Evolutionary conservation across 2,113 vertebrate genomes (phyloP).

Genomic region (Paramormyrops kingsleyae): DNA sequence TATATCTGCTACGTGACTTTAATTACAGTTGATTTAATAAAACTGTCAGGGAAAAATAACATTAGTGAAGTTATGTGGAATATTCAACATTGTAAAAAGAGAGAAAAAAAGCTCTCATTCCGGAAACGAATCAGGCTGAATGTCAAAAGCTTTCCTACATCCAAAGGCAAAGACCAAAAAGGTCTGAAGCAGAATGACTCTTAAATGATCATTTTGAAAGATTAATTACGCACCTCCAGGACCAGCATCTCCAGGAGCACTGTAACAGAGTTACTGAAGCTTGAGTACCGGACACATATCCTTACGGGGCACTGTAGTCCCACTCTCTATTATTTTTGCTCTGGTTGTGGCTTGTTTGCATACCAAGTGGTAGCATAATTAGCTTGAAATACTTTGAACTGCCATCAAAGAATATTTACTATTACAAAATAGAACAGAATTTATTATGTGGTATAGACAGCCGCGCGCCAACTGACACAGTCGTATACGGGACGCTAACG

Average conservation of each 20-base stretch:
- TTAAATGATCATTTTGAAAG: not conserved
- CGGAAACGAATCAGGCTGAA: not conserved
- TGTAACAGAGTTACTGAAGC: not conserved
- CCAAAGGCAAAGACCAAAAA: not conserved
- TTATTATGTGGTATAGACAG: not conserved
- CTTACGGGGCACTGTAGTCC: not conserved
- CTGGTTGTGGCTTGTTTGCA: not conserved
- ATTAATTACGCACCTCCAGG: not conserved
- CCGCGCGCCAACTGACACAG: not conserved
- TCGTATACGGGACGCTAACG: not conserved
- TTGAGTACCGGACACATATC: not conserved
- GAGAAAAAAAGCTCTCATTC: too few relatives aligned
- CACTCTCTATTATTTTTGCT: not conserved
- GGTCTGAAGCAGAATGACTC: not conserved
- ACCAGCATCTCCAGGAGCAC: not conserved
- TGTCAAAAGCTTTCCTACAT: not conserved
- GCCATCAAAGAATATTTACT: slow-evolving; percentile 12
- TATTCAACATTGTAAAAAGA: not conserved
- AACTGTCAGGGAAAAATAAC: not conserved
- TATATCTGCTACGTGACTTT: not conserved
- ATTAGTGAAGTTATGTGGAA: not conserved
- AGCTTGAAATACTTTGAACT: slow-evolving; percentile 7
- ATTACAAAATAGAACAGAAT: slow-evolving; percentile 3
- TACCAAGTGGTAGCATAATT: not conserved
- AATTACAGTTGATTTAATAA: not conserved